A percentile compares a stretch with the other conserved stretches of the same genome.
Conservation (phyloP, 2,797 vertebrate species). For the Cossypha dichroa region DNA sequence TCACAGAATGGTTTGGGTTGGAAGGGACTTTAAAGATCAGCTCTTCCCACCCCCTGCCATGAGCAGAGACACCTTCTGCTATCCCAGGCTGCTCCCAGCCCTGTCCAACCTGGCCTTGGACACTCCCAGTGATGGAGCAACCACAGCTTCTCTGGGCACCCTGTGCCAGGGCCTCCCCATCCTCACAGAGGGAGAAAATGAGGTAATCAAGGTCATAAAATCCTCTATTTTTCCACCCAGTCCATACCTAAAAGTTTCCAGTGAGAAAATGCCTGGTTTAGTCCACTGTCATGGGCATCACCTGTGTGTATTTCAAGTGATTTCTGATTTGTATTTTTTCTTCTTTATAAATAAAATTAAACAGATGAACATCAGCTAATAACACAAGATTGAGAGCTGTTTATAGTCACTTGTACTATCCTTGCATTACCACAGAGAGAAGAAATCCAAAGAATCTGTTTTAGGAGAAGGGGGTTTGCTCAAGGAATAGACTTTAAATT, state of each 20-base stretch:
- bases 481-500: background rate
- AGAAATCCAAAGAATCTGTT: background rate
- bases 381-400: background rate
- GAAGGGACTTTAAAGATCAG: background rate
- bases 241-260: background rate
- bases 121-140: background rate
- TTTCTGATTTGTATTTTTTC: background rate
- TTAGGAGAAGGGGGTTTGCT: background rate
- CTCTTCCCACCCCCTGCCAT: fast-evolving
- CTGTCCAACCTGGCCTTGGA: fast-evolving
- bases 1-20: background rate
- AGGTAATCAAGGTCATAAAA: background rate
- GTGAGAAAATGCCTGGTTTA: background rate
- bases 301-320: background rate
- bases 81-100: fast-evolving
- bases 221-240: fast-evolving
- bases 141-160: background rate
- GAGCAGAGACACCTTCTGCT: background rate
- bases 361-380: background rate
- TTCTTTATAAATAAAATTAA: background rate
- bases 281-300: fast-evolving
- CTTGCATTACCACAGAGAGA: background rate
- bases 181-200: background rate
- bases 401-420: background rate
- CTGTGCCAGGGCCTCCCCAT: background rate